These are phyloP conservation scores for Tricholaema leucomelas DNA, from an alignment of 2,113 vertebrate species.

Conservation along the genomic window DNA sequence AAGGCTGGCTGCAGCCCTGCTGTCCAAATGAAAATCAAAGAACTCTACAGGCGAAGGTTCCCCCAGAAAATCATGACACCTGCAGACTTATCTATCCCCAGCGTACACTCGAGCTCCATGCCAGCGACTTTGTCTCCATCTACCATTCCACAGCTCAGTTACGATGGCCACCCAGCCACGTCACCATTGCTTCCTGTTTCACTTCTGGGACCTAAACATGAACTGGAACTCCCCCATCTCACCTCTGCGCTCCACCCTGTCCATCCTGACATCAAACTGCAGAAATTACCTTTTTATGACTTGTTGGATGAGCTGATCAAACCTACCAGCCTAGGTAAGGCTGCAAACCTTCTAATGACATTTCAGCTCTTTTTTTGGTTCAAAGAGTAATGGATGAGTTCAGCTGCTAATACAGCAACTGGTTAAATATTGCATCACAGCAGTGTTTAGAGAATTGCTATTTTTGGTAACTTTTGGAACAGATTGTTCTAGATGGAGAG, in stretches of 20 bases:
- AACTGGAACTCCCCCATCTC: constrained; percentile 94
- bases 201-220: constrained; percentile 95
- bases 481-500: constrained; percentile 57
- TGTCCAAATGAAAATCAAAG: constrained; percentile 99
- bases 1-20: constrained; percentile 97
- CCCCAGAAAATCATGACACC: constrained; percentile 95
- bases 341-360: neutral
- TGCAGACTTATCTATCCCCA: constrained; percentile 87
- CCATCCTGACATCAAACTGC: constrained; percentile 97
- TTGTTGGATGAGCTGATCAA: constrained; percentile 98
- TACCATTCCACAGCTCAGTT: constrained; percentile 87
- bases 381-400: neutral
- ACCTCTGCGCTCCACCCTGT: constrained; percentile 92
- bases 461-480: constrained; percentile 63
- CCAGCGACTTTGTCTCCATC: constrained; percentile 85
- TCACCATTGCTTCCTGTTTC: constrained; percentile 93
- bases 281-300: constrained; percentile 97
- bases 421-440: constrained; percentile 56
- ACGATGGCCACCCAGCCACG: constrained; percentile 87
- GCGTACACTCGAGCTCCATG: constrained; percentile 89
- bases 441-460: constrained; percentile 41
- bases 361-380: neutral
- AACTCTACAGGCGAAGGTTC: constrained; percentile 95
- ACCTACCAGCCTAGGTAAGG: constrained; percentile 93
- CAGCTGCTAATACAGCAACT: neutral